Evolutionary conservation across 1,140 invertebrate genomes (phyloP), one percentile per base, ranked within the genome.

Genomic region (Temnothorax longispinosus): DNA sequence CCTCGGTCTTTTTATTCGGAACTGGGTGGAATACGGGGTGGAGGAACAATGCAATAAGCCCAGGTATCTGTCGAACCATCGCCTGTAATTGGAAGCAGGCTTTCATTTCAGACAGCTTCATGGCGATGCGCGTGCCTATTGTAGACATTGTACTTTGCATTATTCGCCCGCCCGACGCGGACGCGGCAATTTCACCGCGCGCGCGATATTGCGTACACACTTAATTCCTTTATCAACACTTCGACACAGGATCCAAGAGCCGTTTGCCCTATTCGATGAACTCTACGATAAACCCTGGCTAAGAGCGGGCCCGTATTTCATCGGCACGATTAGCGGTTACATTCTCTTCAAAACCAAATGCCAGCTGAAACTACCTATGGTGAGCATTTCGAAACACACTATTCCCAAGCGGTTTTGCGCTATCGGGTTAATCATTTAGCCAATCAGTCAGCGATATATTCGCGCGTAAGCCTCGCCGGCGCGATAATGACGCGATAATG

Each of bases 281-380:
- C 94, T 98, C 27, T 98, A 98, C 92, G 97, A 98, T 94, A 98
- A 98, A 92, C 98, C 98, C 2, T 98, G 97, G 98, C 96, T 98
- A 18, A 95, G 98, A 91, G 96, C 98, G 10, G 98, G 97, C 7
- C 97, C 97, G 7, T 98, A 98, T 93, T 96, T 98, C 81, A 95
- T 98, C 41, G 98, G 98, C 76, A 98, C 98, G 96, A 95, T 97
- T 10, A 96, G 97, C 13, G 98, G 98, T 10, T 98, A 97, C 95
- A 96, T 97, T 71, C 93, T 98, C 21, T 97, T 97, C 93, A 97
- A 96, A 92, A 96, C 96, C 1, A 97, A 97, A 90, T 96, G 96
- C 82, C 96, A 97, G 89, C 93, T 98, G 5, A 95, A 95, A 56
- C 95, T 98, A 18, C 96, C 97, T 0, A 93, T 94, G 86, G 96